phyloP scores from a whole-genome alignment of 2,888 invertebrate genomes.

The Noctua pronuba region DNA sequence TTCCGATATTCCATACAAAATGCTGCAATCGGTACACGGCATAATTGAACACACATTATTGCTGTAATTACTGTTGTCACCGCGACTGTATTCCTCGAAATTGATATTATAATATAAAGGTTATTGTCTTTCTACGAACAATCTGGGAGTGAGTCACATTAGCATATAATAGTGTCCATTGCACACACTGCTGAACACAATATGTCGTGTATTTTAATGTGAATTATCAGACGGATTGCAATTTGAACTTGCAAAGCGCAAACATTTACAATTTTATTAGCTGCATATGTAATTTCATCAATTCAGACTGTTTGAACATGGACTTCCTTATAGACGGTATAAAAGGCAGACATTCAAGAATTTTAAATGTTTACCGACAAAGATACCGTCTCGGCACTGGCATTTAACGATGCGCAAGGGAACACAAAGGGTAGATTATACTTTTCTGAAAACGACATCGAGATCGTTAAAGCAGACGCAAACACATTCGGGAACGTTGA shows the following conservation, averaged over 20 bases:
- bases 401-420: constrained; percentile 4
- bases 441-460: constrained; percentile 17
- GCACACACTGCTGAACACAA: constrained; percentile 49
- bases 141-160: constrained; percentile 55
- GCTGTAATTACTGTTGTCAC: constrained; percentile 34
- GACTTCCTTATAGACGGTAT: neutral
- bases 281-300: constrained; percentile 32
- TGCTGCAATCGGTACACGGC: constrained; percentile 13
- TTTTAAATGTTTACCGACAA: constrained; percentile 15
- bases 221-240: constrained; percentile 38
- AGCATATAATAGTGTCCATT: constrained; percentile 47
- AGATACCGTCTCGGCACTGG: neutral
- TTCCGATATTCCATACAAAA: constrained; percentile 29
- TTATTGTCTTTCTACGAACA: constrained; percentile 48
- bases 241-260: constrained; percentile 44
- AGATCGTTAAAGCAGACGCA: constrained; percentile 1
- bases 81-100: constrained; percentile 35
- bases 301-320: neutral
- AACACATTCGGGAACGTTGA: neutral
- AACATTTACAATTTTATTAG: constrained; percentile 25
- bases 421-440: constrained; percentile 4
- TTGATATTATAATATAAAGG: constrained; percentile 21
- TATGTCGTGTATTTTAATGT: constrained; percentile 54
- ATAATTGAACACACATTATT: constrained; percentile 45
- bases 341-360: neutral